Base-by-base conservation (phyloP, 2,113 vertebrate species). In the Triplophysa tibetana region DNA sequence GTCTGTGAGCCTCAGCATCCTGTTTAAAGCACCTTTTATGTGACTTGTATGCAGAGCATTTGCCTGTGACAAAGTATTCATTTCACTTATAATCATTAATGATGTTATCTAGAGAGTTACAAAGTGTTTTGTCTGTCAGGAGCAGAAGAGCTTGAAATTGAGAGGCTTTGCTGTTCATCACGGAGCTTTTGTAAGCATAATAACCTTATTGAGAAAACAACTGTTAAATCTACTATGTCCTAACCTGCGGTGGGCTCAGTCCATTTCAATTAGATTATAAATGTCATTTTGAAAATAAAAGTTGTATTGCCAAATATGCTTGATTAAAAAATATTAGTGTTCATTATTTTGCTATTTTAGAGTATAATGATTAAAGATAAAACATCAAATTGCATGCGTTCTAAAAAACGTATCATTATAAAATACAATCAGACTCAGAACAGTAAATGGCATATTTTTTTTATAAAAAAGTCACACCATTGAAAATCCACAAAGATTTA, bases 1-100 rank as follows among this genome's bases (percentile, higher is more conserved):
- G 58, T 70, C 41, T 75, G 75, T 52, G 50, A 70, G 68, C 77
- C 43, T 43, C 21, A 19, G 23, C 33, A n/a, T 76, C 70, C 65
- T 81, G 48, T 79, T 80, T 67, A 61, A 78, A 81, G 50, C 50
- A 38, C 45, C 48, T 76, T 79, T 81, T 62, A 67, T 79, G 66
- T 79, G 76, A 61, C 45, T 76, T 56, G 75, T 72, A 60, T 81
- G 58, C 75, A 14, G 52, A 84, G 69, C 29, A 62, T 61, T 85
- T 81, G 66, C 62, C 81, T 78, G 75, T 75, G 75, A 78, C 82
- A 54, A 75, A 67, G 61, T 79, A 83, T 85, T 79, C 50, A 75
- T 83, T 61, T 64, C 50, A 78, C 54, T 73, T 76, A 78, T 79
- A 75, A 63, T 70, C 76, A 78, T 69, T 81, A 78, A 68, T 50